These are phyloP conservation scores for Drosophila falleni DNA, from an alignment of 2,888 invertebrate genomes.

Conservation along the genomic window DNA sequence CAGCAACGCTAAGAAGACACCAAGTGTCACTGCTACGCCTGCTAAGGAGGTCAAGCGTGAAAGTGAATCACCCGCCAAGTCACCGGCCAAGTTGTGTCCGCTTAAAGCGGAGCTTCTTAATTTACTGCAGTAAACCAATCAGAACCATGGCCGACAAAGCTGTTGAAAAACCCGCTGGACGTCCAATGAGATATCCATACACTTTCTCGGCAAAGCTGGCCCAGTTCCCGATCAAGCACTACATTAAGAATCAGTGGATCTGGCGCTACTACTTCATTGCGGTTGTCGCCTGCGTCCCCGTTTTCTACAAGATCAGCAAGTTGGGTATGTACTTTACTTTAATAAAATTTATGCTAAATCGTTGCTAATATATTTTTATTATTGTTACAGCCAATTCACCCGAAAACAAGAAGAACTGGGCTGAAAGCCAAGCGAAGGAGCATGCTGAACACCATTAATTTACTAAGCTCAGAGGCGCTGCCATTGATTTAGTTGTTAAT, in stretches of 20 bases:
- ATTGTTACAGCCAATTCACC: slow-evolving; percentile 89
- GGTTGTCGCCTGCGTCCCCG: slow-evolving; percentile 87
- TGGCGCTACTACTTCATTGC: slow-evolving; percentile 90
- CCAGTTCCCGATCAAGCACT: slow-evolving; percentile 92
- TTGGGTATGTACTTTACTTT: slow-evolving; percentile 87
- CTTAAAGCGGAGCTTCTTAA: slow-evolving; percentile 70
- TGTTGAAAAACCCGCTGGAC: slow-evolving; percentile 85
- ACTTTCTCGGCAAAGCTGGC: slow-evolving; percentile 92
- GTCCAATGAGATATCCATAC: slow-evolving; percentile 96
- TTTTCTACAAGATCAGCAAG: slow-evolving; percentile 92
- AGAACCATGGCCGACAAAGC: slow-evolving; percentile 83
- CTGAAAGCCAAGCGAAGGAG: slow-evolving; percentile 90
- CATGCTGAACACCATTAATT: slow-evolving; percentile 87
- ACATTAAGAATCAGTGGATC: slow-evolving; percentile 91
- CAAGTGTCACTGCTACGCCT: slow-evolving; percentile 4
- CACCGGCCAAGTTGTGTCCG: slow-evolving; percentile 22
- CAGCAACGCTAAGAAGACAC: slow-evolving; percentile 10
- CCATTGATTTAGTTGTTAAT: slow-evolving; percentile 60
- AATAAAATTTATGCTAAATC: neutral
- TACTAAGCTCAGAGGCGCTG: slow-evolving; percentile 24
- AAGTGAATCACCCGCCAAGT: slow-evolving; percentile 48
- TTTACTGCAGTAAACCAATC: slow-evolving; percentile 32
- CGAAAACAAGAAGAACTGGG: slow-evolving; percentile 92
- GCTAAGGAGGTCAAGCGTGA: slow-evolving; percentile 42
- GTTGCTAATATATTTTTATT: slow-evolving; percentile 11